These are phyloP conservation scores for Coilia nasus DNA, from an alignment of 2,797 vertebrate species.

Conservation along the genomic window DNA sequence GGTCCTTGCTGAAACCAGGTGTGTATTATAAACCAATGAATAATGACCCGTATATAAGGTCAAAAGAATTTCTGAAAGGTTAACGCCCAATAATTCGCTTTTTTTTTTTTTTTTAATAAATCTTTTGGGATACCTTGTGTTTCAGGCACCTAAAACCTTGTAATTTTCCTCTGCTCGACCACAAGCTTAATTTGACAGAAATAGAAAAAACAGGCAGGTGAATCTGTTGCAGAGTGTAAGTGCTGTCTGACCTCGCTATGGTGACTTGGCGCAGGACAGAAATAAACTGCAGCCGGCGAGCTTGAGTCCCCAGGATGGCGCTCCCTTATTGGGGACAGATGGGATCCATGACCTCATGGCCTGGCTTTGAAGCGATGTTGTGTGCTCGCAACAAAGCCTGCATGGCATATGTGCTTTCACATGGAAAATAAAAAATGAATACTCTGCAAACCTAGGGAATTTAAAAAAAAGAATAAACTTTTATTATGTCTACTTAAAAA, in stretches of 20 bases:
- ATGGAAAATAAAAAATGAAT: background rate
- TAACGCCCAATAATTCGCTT: background rate
- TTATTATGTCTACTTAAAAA: background rate
- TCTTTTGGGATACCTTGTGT: background rate
- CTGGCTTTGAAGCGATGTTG: background rate
- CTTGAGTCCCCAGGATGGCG: background rate
- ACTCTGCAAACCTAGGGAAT: background rate
- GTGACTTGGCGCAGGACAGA: conserved; percentile 8
- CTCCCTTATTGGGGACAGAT: conserved; percentile 18
- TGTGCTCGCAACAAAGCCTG: background rate
- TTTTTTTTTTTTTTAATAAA: background rate
- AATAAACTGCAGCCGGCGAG: background rate
- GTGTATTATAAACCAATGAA: background rate
- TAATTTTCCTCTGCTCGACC: background rate
- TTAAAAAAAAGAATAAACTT: background rate
- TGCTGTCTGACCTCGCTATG: background rate
- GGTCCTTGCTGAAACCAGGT: conserved; percentile 7
- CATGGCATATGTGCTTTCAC: background rate
- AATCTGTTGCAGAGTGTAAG: background rate
- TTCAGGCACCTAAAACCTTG: background rate
- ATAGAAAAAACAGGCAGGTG: background rate
- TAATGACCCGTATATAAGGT: background rate
- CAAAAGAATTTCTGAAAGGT: conserved; percentile 3
- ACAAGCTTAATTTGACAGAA: background rate
- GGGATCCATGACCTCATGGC: conserved; percentile 10